Evolutionary conservation across 2,888 invertebrate species (phyloP), one percentile per base, ranked within the genome.

Genomic region (Cactoblastis cactorum): DNA sequence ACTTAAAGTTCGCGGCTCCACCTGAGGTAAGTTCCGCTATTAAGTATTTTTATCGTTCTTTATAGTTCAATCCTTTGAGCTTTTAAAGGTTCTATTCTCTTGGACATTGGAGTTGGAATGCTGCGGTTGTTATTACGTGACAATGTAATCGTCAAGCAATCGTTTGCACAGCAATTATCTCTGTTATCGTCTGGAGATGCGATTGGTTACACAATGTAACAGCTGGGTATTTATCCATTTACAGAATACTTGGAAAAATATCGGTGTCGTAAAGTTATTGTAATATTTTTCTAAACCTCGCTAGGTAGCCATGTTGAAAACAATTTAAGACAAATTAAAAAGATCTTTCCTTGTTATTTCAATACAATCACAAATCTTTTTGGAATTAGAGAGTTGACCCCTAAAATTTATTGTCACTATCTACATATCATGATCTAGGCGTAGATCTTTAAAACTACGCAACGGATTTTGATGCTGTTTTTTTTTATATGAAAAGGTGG

Each of bases 1-100:
- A 97, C 75, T 89, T 97, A 56, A 96, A 97, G 77, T 97, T 97
- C 83, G 96, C 95, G 63, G 94, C 94, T 59, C 95, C 95, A 58
- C 90, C 90, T 39, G 90, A 90, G 82, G 90, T 90, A 59, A 84
- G 88, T 53, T 18, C 15, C 15, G 14, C 14, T 4, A 28, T 28
- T 8, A n/a, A n/a, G n/a, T n/a, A n/a, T 19, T n/a, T 1, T 28
- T 43, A 17, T 41, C 1, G 12, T 4, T 14, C 5, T 3, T 14
- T 3, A 15, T 32, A 17, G 15, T 17, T 28, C 1, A 11, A 9
- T 1, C 3, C 28, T 1, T 12, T 17, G 9, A 18, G 12, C 45
- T 3, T 54, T 12, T 38, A 39, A 33, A 45, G 12, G 46, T 38
- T 34, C 17, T 45, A 18, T 51, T 50, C 18, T 34, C 14, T 34